Conservation (phyloP, 2,888 invertebrate species). For the Masnerella sp. region DNA sequence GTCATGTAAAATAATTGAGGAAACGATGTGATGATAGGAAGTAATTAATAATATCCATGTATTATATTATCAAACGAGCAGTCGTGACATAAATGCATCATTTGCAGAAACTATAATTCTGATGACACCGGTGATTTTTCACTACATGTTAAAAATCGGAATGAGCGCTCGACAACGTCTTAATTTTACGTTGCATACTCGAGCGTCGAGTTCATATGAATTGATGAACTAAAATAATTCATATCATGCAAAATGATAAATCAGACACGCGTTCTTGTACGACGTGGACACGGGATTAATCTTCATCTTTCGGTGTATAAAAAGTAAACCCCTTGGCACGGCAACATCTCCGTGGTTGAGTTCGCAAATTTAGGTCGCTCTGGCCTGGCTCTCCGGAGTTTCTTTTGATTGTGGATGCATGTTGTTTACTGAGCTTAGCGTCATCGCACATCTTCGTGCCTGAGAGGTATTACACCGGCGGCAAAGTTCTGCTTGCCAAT, state of each 20-base stretch:
- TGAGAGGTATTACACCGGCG: conserved; percentile 64
- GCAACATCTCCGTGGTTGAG: conserved; percentile 26
- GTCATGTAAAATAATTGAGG: no score
- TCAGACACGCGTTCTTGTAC: conserved; percentile 13
- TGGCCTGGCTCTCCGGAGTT: conserved; percentile 57
- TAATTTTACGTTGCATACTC: not conserved
- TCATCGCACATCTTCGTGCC: conserved; percentile 64
- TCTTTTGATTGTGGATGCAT: conserved; percentile 68
- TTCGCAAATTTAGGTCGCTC: conserved; percentile 59
- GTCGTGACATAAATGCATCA: no score
- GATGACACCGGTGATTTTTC: not conserved
- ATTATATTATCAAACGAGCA: no score
- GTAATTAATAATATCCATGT: no score
- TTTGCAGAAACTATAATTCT: no score
- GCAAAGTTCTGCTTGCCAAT: conserved; percentile 48
- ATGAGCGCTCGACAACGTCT: not conserved
- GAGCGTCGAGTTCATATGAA: conserved; percentile 1
- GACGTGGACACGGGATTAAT: conserved; percentile 32
- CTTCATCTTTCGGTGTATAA: conserved; percentile 35
- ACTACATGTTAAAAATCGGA: not conserved
- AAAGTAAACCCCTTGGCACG: conserved; percentile 22
- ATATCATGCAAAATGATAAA: conserved; percentile 33
- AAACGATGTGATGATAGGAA: no score
- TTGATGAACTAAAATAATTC: conserved; percentile 31
- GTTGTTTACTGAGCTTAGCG: conserved; percentile 67